Percentiles rank a stretch among this genome's conserved stretches.
Evolutionary conservation across 1,140 invertebrate genomes (phyloP).

Genomic region (Cydia amplana): DNA sequence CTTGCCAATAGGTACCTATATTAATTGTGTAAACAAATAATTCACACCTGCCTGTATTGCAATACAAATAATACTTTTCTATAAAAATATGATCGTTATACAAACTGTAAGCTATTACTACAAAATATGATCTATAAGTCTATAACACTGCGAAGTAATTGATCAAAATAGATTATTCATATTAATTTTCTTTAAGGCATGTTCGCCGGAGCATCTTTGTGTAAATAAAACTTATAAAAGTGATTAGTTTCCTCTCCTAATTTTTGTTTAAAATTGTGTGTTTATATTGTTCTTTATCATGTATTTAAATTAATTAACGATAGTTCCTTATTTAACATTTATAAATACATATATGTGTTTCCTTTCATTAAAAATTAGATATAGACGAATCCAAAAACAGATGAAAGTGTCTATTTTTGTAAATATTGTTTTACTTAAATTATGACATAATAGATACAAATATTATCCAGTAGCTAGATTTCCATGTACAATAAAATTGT

Average conservation of each 20-base stretch:
- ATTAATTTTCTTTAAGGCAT: not conserved
- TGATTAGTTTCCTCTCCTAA: not conserved
- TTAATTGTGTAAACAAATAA: not conserved
- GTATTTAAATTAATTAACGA: constrained; percentile 41
- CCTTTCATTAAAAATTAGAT: constrained; percentile 55
- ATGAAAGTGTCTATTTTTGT: constrained; percentile 76
- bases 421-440: constrained; percentile 77
- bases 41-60: not conserved
- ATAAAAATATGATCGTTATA: not conserved
- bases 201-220: constrained; percentile 1
- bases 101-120: constrained; percentile 4
- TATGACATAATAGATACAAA: constrained; percentile 72
- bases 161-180: constrained; percentile 15
- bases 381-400: constrained; percentile 66
- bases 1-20: constrained; percentile 23
- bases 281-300: constrained; percentile 47
- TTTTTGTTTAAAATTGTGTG: constrained; percentile 38
- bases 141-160: not conserved
- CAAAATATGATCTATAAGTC: no score
- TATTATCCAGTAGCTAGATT: constrained; percentile 74
- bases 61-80: not conserved
- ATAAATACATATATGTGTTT: constrained; percentile 50
- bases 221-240: constrained; percentile 16
- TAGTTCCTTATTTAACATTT: constrained; percentile 68
- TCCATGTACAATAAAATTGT: constrained; percentile 79